A percentile compares a stretch with the other conserved stretches of the same genome.
phyloP scores from a whole-genome alignment of 1,140 invertebrate genomes.

The Zaprionus africanus region DNA sequence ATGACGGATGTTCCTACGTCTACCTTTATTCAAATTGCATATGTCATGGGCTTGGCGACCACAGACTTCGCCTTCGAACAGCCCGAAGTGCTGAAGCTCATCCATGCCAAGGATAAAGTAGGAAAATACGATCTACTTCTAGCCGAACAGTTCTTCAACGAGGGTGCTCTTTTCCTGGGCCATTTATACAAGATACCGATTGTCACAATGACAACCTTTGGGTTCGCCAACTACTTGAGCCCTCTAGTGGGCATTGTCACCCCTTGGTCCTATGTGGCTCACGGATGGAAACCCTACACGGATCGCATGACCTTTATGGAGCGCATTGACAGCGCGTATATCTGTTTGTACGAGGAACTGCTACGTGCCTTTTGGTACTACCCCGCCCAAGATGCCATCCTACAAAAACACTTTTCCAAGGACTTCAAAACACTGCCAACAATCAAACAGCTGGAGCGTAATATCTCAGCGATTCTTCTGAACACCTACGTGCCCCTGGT shows the following conservation, averaged over 20 bases:
- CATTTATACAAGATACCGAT: constrained; percentile 82
- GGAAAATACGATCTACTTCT: constrained; percentile 84
- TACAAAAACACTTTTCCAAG: constrained; percentile 60
- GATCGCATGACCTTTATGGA: constrained; percentile 79
- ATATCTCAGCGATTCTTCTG: constrained; percentile 85
- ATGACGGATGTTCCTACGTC: constrained; percentile 46
- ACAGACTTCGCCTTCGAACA: constrained; percentile 80
- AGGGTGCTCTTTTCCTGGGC: constrained; percentile 82
- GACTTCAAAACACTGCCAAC: constrained; percentile 64
- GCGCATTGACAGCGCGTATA: constrained; percentile 63
- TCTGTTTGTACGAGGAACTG: constrained; percentile 49
- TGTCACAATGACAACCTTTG: constrained; percentile 75
- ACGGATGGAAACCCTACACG: constrained; percentile 56
- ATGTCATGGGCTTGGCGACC: constrained; percentile 50
- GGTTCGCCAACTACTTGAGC: constrained; percentile 71
- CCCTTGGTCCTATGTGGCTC: constrained; percentile 67
- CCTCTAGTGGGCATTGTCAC: constrained; percentile 68
- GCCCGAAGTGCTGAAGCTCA: constrained; percentile 72
- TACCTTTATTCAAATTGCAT: constrained; percentile 21
- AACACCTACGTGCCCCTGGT: constrained; percentile 85
- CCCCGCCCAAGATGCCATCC: constrained; percentile 59
- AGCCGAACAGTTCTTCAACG: constrained; percentile 82
- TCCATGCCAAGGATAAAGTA: constrained; percentile 70
- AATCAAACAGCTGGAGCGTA: constrained; percentile 84
- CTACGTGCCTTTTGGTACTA: constrained; percentile 56